Evolutionary conservation across 2,888 invertebrate species (phyloP).

Genomic region (Microctonus hyperodae): DNA sequence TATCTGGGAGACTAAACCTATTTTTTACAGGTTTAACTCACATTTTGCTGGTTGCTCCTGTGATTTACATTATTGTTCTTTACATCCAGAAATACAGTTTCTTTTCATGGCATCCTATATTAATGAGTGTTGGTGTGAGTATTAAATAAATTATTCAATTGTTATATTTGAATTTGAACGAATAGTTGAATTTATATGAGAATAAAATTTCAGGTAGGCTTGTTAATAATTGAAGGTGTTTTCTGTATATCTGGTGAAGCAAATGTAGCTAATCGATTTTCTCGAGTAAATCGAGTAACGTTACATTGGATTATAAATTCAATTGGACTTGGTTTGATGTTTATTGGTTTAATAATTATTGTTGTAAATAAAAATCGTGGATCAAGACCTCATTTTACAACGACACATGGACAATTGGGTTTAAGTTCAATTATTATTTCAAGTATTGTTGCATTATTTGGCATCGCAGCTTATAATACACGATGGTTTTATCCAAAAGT

Average conservation of each 20-base stretch:
- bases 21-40: constrained; percentile 49
- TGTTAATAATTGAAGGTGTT: constrained; percentile 53
- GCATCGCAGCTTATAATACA: constrained; percentile 53
- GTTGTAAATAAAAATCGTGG: constrained; percentile 48
- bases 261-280: constrained; percentile 44
- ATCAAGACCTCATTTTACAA: constrained; percentile 46
- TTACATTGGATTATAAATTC: constrained; percentile 56
- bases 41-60: constrained; percentile 51
- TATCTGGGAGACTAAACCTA: constrained; percentile 46
- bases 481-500: constrained; percentile 54
- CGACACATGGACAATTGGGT: constrained; percentile 52
- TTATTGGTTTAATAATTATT: constrained; percentile 50
- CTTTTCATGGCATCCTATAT: constrained; percentile 60
- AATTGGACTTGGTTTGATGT: constrained; percentile 47
- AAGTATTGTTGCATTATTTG: constrained; percentile 44
- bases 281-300: constrained; percentile 47
- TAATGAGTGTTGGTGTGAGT: constrained; percentile 57
- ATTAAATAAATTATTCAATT: background rate
- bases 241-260: constrained; percentile 57
- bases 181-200: background rate
- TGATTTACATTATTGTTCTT: constrained; percentile 53
- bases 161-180: background rate
- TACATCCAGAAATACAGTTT: constrained; percentile 45
- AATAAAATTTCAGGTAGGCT: constrained; percentile 46
- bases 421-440: constrained; percentile 49